A percentile compares a stretch with the other conserved stretches of the same genome.
Evolutionary conservation across 2,888 invertebrate species (phyloP).

Genomic region (Catocala fraxini): DNA sequence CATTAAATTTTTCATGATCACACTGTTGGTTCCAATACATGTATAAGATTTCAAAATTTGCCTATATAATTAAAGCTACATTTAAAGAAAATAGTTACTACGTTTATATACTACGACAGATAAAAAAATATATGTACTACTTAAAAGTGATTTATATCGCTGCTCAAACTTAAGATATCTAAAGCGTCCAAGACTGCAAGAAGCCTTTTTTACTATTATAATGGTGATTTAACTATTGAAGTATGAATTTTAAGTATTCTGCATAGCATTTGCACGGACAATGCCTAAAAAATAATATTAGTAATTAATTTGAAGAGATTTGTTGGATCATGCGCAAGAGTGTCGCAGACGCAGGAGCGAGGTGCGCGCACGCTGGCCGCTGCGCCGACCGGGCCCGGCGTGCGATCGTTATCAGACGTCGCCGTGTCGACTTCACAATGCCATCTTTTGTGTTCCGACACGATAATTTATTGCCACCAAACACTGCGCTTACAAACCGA

Average conservation of each 20-base stretch:
- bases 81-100: not conserved
- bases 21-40: constrained; percentile 36
- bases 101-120: too few species aligned
- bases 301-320: constrained; percentile 30
- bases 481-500: constrained; percentile 74
- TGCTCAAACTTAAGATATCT: too few species aligned
- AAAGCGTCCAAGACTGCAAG: too few species aligned
- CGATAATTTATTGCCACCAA: constrained; percentile 83
- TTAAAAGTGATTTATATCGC: too few species aligned
- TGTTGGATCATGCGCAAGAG: constrained; percentile 29
- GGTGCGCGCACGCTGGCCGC: constrained; percentile 39
- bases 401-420: constrained; percentile 80
- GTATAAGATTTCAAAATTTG: not conserved
- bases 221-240: too few species aligned
- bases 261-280: too few species aligned
- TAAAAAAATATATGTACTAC: too few species aligned
- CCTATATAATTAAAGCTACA: not conserved
- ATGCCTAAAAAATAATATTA: constrained; percentile 6
- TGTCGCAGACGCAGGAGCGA: constrained; percentile 45
- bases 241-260: too few species aligned
- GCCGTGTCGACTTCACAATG: constrained; percentile 82
- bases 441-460: constrained; percentile 84
- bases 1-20: constrained; percentile 54
- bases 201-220: too few species aligned
- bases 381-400: constrained; percentile 51